phyloP scores from a whole-genome alignment of 2,888 invertebrate genomes.

The Trachelus iudaicus region DNA sequence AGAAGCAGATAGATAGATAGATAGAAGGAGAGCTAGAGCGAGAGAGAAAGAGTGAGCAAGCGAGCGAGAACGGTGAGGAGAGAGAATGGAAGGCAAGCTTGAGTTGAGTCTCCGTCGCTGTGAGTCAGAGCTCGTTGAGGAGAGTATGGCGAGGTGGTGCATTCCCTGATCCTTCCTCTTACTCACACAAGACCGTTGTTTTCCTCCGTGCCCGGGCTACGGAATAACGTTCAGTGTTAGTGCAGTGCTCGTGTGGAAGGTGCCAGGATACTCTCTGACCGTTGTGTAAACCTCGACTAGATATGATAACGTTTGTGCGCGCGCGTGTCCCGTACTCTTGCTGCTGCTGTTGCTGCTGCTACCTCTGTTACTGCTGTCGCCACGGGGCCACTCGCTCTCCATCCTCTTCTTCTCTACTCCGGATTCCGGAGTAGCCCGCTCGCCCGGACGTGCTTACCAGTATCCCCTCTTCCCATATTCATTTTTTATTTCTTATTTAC shows the following conservation, averaged over 20 bases:
- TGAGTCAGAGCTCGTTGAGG: conserved; percentile 34
- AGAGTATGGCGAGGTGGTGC: conserved; percentile 40
- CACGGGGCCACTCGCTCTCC: background rate
- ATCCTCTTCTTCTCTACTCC: conserved; percentile 3
- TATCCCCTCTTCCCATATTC: background rate
- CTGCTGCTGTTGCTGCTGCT: background rate
- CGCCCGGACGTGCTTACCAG: conserved; percentile 4
- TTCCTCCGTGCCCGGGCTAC: conserved; percentile 36
- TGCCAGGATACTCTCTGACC: conserved; percentile 24
- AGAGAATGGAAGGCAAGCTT: conserved; percentile 12
- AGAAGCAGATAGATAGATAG: background rate
- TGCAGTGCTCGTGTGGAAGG: conserved; percentile 43
- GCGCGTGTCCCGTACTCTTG: conserved; percentile 8
- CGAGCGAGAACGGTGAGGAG: background rate
- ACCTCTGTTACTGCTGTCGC: background rate
- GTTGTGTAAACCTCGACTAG: background rate
- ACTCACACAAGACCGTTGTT: conserved; percentile 35
- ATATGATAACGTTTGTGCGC: conserved; percentile 10
- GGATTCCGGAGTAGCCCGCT: conserved; percentile 31
- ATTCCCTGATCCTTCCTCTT: conserved; percentile 35
- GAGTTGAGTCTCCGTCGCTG: conserved; percentile 7
- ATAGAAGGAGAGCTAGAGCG: conserved; percentile 13
- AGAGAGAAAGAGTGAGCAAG: conserved; percentile 3
- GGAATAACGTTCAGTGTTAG: conserved; percentile 43
- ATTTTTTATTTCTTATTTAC: background rate